phyloP scores from a whole-genome alignment of 1,140 invertebrate species.

The Dysdera silvatica region DNA sequence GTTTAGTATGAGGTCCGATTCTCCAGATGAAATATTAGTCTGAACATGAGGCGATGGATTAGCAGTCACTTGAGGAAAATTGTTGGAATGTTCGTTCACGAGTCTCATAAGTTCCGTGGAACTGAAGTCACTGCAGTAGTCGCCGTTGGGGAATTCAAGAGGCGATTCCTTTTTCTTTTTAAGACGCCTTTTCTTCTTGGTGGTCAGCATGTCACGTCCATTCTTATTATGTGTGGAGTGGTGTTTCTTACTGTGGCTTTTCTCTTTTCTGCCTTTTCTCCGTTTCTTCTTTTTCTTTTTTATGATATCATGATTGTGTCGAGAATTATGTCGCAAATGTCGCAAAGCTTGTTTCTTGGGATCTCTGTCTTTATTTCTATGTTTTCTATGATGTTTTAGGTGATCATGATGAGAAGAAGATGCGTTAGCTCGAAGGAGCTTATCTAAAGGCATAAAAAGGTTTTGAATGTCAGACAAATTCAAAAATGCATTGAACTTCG shows the following conservation, averaged over 20 bases:
- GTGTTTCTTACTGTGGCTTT: conserved; percentile 17
- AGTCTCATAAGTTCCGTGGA: conserved; percentile 14
- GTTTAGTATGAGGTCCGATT: not conserved
- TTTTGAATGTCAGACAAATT: conserved; percentile 22
- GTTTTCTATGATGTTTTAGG: conserved; percentile 17
- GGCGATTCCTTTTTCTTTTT: conserved; percentile 20
- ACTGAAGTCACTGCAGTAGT: conserved; percentile 21
- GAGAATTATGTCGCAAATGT: conserved; percentile 4
- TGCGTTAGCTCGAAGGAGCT: conserved; percentile 13
- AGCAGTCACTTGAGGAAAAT: conserved; percentile 19
- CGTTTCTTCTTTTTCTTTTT: conserved; percentile 23
- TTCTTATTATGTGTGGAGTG: conserved; percentile 15
- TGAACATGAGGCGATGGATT: conserved; percentile 19
- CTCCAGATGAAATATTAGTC: not conserved
- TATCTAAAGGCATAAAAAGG: conserved; percentile 17
- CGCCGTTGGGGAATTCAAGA: conserved; percentile 16
- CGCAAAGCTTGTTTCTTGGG: not conserved
- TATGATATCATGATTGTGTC: conserved; percentile 7
- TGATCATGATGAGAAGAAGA: conserved; percentile 20
- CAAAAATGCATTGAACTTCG: conserved; percentile 10
- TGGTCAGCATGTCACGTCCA: conserved; percentile 4
- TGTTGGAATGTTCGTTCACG: conserved; percentile 22
- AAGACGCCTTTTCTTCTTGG: conserved; percentile 15
- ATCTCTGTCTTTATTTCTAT: conserved; percentile 22
- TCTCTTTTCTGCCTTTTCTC: conserved; percentile 20